A percentile compares a stretch with the other conserved stretches of the same genome.
Evolutionary conservation across 2,113 vertebrate species (phyloP).

Genomic region (Coregonus clupeaformis): DNA sequence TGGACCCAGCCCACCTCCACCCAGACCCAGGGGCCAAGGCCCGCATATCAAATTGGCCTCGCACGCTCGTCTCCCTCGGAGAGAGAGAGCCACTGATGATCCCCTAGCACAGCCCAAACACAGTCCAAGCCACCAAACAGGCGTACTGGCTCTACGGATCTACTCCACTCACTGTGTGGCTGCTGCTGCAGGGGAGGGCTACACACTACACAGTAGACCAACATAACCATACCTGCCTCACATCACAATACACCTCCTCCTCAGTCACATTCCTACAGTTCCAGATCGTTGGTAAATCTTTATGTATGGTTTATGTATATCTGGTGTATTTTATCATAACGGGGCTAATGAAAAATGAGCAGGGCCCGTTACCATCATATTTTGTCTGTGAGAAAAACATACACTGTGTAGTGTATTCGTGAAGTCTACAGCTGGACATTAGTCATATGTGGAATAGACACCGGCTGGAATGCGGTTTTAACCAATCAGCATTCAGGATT

Average conservation of each 20-base stretch:
- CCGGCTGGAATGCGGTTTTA: too few relatives aligned
- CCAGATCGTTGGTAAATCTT: background rate
- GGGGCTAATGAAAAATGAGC: background rate
- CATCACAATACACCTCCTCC: conserved; percentile 37
- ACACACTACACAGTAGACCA: conserved; percentile 19
- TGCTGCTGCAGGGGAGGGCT: conserved; percentile 31
- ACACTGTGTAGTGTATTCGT: too few relatives aligned
- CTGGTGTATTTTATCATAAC: background rate
- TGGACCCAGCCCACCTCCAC: conserved; percentile 96
- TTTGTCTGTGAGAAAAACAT: conserved; percentile 11
- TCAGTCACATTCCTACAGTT: conserved; percentile 33
- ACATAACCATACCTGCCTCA: conserved; percentile 15
- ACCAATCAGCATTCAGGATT: too few relatives aligned
- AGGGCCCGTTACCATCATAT: background rate
- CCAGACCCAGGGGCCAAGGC: conserved; percentile 91
- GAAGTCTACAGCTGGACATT: too few relatives aligned
- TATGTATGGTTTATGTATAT: background rate
- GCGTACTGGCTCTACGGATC: conserved; percentile 52
- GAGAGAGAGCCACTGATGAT: conserved; percentile 60
- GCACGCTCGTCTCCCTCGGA: conserved; percentile 71
- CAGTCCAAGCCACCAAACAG: conserved; percentile 59
- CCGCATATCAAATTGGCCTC: conserved; percentile 87
- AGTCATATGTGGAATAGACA: background rate
- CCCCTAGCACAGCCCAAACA: conserved; percentile 30
- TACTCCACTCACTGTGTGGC: conserved; percentile 26